Percentiles rank a stretch among this genome's conserved stretches.
Conservation (phyloP, 2,888 invertebrate species). For the Phymatocera aterrima region DNA sequence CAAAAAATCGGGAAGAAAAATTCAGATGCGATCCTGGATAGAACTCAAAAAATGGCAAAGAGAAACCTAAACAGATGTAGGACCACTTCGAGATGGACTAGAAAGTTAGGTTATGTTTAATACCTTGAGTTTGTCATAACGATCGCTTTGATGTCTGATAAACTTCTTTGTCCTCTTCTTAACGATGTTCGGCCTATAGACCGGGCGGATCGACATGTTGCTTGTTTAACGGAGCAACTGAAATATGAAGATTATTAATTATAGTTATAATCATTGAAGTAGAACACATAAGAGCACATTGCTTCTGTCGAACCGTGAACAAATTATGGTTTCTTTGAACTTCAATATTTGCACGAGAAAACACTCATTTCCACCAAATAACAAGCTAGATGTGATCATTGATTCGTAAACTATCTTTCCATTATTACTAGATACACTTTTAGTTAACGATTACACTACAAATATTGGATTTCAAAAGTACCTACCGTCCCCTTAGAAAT, state of each 20-base stretch:
- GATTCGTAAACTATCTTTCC: not conserved
- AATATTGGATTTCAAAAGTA: conserved; percentile 56
- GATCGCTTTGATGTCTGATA: conserved; percentile 98
- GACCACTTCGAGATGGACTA: not conserved
- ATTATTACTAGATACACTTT: conserved; percentile 8
- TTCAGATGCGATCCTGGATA: not conserved
- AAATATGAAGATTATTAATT: conserved; percentile 56
- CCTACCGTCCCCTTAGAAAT: conserved; percentile 56
- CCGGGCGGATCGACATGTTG: conserved; percentile 93
- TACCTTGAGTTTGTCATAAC: conserved; percentile 96
- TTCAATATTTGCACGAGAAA: conserved; percentile 12
- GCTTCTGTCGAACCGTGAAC: conserved; percentile 33
- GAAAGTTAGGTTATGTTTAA: conserved; percentile 56
- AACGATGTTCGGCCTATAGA: conserved; percentile 91
- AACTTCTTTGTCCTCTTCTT: conserved; percentile 99
- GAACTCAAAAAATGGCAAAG: not conserved
- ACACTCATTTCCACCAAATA: conserved; percentile 14
- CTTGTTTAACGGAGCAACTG: conserved; percentile 62
- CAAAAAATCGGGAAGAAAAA: not conserved
- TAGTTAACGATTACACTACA: conserved; percentile 53
- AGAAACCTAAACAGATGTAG: not conserved
- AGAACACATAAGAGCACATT: conserved; percentile 32
- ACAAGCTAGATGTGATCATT: not conserved
- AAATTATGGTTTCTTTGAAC: not conserved
- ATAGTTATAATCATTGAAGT: not conserved